phyloP scores from a whole-genome alignment of 1,140 invertebrate species.

The Parapsyche elsis region DNA sequence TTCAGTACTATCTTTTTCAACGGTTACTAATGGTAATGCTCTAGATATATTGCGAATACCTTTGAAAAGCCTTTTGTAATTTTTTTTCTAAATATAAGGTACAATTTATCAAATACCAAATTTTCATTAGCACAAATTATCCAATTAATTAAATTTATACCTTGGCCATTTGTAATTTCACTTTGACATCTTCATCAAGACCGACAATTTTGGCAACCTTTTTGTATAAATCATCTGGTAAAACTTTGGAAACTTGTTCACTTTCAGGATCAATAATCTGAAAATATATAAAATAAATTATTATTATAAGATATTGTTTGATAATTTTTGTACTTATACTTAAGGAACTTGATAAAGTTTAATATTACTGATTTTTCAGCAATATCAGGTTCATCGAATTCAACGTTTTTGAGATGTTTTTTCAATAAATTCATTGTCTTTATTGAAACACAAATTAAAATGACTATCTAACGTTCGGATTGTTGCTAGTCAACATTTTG shows the following conservation, averaged over 20 bases:
- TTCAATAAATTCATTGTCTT: not conserved
- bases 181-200: conserved; percentile 57
- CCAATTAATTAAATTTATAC: conserved; percentile 30
- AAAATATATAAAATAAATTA: not conserved
- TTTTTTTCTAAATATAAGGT: conserved; percentile 44
- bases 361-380: not conserved
- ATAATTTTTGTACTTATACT: not conserved
- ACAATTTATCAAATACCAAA: not conserved
- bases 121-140: conserved; percentile 10
- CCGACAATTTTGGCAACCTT: conserved; percentile 58
- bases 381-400: not conserved
- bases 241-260: conserved; percentile 58
- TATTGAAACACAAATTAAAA: not conserved
- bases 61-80: conserved; percentile 51
- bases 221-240: conserved; percentile 60
- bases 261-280: conserved; percentile 54
- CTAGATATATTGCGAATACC: conserved; percentile 44
- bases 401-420: not conserved
- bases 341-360: not conserved
- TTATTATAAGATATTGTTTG: not conserved
- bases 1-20: conserved; percentile 49
- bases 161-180: conserved; percentile 46
- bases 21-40: conserved; percentile 34
- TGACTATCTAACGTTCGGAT: too few relatives aligned
- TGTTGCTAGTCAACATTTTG: not conserved